Base-by-base conservation (phyloP, 2,797 vertebrate genomes). In the Amniataba percoides region DNA sequence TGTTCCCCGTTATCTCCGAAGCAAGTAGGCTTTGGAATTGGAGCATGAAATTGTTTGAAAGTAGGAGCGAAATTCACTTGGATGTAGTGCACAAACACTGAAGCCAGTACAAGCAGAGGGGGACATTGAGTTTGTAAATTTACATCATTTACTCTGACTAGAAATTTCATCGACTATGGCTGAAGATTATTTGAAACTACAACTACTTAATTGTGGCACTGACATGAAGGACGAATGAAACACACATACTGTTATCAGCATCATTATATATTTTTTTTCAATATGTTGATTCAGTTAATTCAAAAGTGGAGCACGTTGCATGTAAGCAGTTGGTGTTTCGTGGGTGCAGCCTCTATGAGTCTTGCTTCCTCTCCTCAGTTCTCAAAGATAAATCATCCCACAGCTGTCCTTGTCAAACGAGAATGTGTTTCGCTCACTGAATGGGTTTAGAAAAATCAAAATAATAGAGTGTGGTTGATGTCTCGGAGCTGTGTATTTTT, bases 1-100 rank as follows among this genome's bases (percentile, higher is more conserved):
- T 85, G 91, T 89, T 81, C 72, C 62, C 62, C 46, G 85, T 93
- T 93, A 94, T 94, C 94, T 93, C 84, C 76, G 53, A 89, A 90
- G 90, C 89, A 87, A 31, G 87, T 82, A 74, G 78, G 89, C 88
- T 92, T 90, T 90, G 85, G 90, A 94, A 94, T 91, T 94, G 88
- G 94, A 93, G 93, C 94, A 93, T 94, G 94, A 94, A 94, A 94
- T 94, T 94, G 93, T 92, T 93, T 93, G 92, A 94, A 93, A 94
- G 88, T 90, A 81, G 90, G 81, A 12, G 71, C 90, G 87, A 84
- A 93, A 92, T 92, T 90, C 79, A 66, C 83, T 85, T 71, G 83
- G 80, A 91, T 85, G 80, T 75, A 83, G 89, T 19, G 76, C 81
- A 76, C 86, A 89, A 91, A 92, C 81, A 88, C 71, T 39, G 72